phyloP scores from a whole-genome alignment of 30 jellyfish, hydroid and myxozoan species.

The Euphysa ruthae region DNA sequence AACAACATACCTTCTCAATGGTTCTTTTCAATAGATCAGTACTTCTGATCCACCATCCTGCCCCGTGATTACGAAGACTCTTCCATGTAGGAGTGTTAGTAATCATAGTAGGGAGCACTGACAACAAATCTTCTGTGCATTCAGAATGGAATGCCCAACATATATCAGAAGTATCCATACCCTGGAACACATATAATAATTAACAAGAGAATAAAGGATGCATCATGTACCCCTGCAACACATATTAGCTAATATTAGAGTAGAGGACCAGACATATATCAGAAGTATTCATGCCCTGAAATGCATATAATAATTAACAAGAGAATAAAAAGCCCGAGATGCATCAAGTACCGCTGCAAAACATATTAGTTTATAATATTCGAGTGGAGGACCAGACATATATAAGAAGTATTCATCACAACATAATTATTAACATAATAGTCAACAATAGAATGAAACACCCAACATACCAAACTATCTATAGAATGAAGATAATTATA shows the following conservation, averaged over 20 bases:
- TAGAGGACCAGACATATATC: slow-evolving; percentile 94
- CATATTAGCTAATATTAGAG: slow-evolving; percentile 82
- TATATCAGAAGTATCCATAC: slow-evolving; percentile 69
- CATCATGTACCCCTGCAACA: slow-evolving; percentile 68
- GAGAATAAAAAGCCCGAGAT: too few species aligned
- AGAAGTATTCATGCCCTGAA: slow-evolving; percentile 75
- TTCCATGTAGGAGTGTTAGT: slow-evolving; percentile 89
- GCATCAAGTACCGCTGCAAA: slow-evolving; percentile 69
- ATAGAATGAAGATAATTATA: too few species aligned
- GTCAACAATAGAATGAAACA: too few species aligned
- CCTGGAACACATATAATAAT: slow-evolving; percentile 23
- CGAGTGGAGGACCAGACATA: slow-evolving; percentile 96
- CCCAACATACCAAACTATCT: too few species aligned
- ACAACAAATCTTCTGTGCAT: slow-evolving; percentile 82
- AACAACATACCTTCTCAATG: slow-evolving; percentile 84
- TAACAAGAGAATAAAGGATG: too few species aligned
- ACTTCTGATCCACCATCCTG: slow-evolving; percentile 97
- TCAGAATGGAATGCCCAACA: slow-evolving; percentile 99
- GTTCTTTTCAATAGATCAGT: slow-evolving; percentile 67
- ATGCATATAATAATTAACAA: background rate
- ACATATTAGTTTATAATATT: slow-evolving; percentile 85
- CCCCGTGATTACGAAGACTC: slow-evolving; percentile 78
- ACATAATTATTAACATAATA: too few species aligned
- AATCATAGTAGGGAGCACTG: slow-evolving; percentile 88
- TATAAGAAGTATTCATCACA: slow-evolving; percentile 62